Conservation (phyloP, 1,140 invertebrate species). For the Medauroidea extradentata region DNA sequence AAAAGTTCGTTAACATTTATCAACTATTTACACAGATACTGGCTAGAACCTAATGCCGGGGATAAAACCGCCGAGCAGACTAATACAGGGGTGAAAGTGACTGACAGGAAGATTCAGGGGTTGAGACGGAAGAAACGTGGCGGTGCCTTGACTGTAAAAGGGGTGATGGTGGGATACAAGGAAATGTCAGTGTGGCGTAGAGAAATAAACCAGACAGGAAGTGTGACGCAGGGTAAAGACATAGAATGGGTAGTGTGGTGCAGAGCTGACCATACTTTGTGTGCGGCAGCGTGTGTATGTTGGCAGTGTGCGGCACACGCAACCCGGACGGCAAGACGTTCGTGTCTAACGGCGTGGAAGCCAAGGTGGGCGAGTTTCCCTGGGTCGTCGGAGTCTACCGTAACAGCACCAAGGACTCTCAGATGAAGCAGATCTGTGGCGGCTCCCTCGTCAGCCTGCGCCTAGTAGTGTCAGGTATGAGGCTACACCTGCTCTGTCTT, state of each 20-base stretch:
- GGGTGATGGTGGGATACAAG: too few species aligned
- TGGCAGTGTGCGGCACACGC: conserved; percentile 42
- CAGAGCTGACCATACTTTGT: not conserved
- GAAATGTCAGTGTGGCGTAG: too few species aligned
- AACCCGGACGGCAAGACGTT: conserved; percentile 38
- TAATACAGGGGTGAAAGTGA: too few species aligned
- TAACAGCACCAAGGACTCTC: conserved; percentile 25
- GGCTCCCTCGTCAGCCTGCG: conserved; percentile 44
- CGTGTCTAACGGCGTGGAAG: conserved; percentile 36
- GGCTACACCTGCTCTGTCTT: not conserved
- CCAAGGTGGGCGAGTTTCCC: conserved; percentile 45
- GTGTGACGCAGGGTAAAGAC: too few species aligned
- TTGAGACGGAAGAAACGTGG: too few species aligned
- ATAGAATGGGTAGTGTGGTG: not conserved
- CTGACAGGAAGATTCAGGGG: too few species aligned
- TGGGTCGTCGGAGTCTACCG: conserved; percentile 54
- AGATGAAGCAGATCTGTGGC: conserved; percentile 47
- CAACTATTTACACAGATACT: too few species aligned
- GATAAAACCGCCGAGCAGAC: too few species aligned
- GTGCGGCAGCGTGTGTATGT: not conserved
- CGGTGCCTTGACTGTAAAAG: too few species aligned
- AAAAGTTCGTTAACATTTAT: too few species aligned
- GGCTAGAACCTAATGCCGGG: too few species aligned
- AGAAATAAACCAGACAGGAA: too few species aligned
- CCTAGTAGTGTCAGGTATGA: conserved; percentile 30